Conservation (phyloP, 2,888 invertebrate genomes). For the Polyommatus icarus region DNA sequence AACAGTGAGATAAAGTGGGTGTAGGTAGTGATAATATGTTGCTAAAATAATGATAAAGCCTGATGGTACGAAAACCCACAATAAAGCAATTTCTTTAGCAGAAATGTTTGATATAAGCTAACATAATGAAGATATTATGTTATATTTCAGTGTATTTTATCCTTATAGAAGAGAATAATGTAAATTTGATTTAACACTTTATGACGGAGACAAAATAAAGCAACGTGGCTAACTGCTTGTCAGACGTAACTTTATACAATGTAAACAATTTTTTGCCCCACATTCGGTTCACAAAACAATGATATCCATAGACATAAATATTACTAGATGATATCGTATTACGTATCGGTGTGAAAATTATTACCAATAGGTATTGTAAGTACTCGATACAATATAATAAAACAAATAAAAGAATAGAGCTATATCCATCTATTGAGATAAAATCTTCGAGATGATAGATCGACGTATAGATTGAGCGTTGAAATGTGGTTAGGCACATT, state of each 20-base stretch:
- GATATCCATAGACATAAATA: too few species aligned
- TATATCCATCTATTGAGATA: not conserved
- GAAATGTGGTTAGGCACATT: slow-evolving; percentile 13
- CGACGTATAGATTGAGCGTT: not conserved
- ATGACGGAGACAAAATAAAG: not conserved
- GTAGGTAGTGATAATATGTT: slow-evolving; percentile 7
- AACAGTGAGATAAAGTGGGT: not conserved
- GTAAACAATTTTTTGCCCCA: slow-evolving; percentile 11
- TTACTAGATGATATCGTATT: not conserved
- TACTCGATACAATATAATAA: not conserved
- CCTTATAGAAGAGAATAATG: not conserved
- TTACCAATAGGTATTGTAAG: not conserved
- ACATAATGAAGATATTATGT: not conserved
- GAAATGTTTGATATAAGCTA: not conserved
- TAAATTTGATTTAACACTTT: not conserved
- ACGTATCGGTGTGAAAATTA: not conserved
- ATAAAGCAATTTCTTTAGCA: not conserved
- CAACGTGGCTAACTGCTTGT: not conserved
- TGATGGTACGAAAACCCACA: not conserved
- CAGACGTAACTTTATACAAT: not conserved
- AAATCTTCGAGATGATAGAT: not conserved
- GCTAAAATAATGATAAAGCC: not conserved
- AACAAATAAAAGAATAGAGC: not conserved
- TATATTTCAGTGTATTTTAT: too few species aligned
- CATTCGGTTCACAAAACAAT: not conserved